Percentiles rank a stretch among this genome's conserved stretches.
These are phyloP conservation scores for Erithacus rubecula DNA, from an alignment of 2,797 vertebrate species.

Conservation along the genomic window DNA sequence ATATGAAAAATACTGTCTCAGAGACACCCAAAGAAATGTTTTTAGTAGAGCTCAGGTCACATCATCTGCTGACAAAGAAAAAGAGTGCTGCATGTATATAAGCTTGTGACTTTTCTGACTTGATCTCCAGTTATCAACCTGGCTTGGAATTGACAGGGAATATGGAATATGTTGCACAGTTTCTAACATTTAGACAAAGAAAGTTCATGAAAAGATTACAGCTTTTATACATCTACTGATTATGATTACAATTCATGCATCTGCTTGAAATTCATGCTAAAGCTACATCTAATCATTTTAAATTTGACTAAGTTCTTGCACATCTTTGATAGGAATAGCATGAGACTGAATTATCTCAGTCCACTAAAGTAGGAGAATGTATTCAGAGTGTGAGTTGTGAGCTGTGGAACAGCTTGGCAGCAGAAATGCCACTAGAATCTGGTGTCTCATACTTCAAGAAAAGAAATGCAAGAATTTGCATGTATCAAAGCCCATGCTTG, in stretches of 20 bases:
- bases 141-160: background rate
- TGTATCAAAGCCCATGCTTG: background rate
- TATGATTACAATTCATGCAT: background rate
- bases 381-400: background rate
- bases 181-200: background rate
- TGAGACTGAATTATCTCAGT: background rate
- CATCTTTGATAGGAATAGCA: background rate
- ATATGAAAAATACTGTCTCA: background rate
- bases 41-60: background rate
- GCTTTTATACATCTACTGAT: background rate
- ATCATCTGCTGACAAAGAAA: background rate
- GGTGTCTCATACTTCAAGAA: background rate
- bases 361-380: background rate
- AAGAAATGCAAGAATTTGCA: conserved; percentile 2
- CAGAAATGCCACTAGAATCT: background rate
- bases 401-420: conserved; percentile 6
- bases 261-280: background rate
- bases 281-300: background rate
- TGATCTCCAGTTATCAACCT: background rate
- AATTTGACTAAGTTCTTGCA: background rate
- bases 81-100: background rate
- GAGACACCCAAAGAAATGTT: background rate
- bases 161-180: background rate
- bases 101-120: background rate
- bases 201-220: background rate